Evolutionary conservation across 23 tunicate species (phyloP).

Genomic region (Halocynthia aurantium): DNA sequence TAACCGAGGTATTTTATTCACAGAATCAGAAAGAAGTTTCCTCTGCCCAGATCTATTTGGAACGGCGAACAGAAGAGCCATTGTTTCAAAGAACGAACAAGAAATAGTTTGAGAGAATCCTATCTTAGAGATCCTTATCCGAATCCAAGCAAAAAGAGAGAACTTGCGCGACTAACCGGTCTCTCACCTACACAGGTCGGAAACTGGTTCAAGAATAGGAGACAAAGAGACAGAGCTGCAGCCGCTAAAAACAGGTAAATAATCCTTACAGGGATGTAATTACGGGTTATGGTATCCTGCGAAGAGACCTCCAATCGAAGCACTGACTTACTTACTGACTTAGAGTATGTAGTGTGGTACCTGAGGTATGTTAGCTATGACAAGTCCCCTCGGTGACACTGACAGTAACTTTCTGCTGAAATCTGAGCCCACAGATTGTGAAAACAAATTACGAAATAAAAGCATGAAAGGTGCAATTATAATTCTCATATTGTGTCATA

Average conservation of each 20-base stretch:
- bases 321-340: too few relatives aligned
- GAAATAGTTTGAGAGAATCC: conserved; percentile 76
- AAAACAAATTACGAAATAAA: too few relatives aligned
- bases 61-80: conserved; percentile 99
- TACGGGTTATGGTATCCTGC: neutral
- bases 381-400: too few relatives aligned
- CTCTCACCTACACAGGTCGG: conserved; percentile 99
- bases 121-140: conserved; percentile 92
- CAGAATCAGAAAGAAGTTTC: conserved; percentile 90
- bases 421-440: too few relatives aligned
- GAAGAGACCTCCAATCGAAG: too few relatives aligned
- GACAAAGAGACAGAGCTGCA: conserved; percentile 97
- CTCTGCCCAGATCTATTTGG: conserved; percentile 96
- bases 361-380: too few relatives aligned
- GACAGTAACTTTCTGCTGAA: too few relatives aligned
- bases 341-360: too few relatives aligned
- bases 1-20: too few relatives aligned
- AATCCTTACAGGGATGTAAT: neutral
- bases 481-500: too few relatives aligned
- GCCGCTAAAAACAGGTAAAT: conserved; percentile 84
- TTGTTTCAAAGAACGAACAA: conserved; percentile 93
- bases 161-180: conserved; percentile 85
- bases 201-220: conserved; percentile 98
- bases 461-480: too few relatives aligned
- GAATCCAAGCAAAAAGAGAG: conserved; percentile 85